Percentiles rank a stretch among this genome's conserved stretches.
These are phyloP conservation scores for Deilephila elpenor DNA, from an alignment of 2,888 invertebrate genomes.

Conservation along the genomic window DNA sequence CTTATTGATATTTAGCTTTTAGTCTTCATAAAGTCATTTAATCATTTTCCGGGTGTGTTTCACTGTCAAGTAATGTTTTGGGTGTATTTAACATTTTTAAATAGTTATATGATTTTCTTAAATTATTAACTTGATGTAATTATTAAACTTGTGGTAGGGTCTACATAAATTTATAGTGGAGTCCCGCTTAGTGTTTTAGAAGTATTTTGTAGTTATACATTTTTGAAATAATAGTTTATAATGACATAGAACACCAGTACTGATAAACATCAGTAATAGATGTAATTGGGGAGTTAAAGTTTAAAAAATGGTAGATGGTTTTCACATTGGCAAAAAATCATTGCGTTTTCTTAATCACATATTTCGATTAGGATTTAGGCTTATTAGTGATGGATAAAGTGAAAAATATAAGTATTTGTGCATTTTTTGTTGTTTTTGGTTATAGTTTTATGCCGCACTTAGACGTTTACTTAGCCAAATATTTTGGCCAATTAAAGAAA, in stretches of 20 bases:
- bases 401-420: too few relatives aligned
- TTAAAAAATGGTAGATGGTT: neutral
- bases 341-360: neutral
- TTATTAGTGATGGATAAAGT: too few relatives aligned
- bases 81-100: too few relatives aligned
- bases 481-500: neutral
- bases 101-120: too few relatives aligned
- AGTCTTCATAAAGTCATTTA: too few relatives aligned
- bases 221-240: slow-evolving; percentile 44
- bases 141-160: slow-evolving; percentile 25
- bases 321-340: slow-evolving; percentile 3
- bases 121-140: neutral
- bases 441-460: neutral
- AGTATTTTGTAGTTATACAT: slow-evolving; percentile 50
- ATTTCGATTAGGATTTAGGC: neutral
- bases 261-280: slow-evolving; percentile 42
- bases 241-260: slow-evolving; percentile 60
- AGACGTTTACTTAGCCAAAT: slow-evolving; percentile 6
- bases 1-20: too few relatives aligned
- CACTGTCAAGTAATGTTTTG: too few relatives aligned
- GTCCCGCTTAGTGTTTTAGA: slow-evolving; percentile 41
- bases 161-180: slow-evolving; percentile 38
- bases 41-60: too few relatives aligned
- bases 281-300: slow-evolving; percentile 27
- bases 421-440: neutral